Base-by-base conservation (phyloP, 2,113 vertebrate species). In the Nematolebias whitei region DNA sequence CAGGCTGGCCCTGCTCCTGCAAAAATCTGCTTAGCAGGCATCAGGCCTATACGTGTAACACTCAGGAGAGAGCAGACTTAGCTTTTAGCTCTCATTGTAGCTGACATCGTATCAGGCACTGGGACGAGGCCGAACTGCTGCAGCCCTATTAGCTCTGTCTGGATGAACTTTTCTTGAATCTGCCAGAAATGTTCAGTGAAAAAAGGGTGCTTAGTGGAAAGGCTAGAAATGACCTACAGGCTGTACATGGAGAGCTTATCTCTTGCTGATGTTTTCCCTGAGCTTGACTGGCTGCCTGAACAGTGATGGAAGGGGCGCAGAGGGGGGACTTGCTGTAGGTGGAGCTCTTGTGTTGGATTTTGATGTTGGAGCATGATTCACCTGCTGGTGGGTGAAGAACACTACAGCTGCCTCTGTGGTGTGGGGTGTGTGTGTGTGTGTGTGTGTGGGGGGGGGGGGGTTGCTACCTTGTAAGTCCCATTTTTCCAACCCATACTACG, bases 261-360 rank as follows among this genome's bases (percentile, higher is more conserved):
- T 80, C 23, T 58, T n/a, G 55, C 74, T 64, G 48, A 19, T 71
- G 67, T 68, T 68, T 78, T 62, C 78, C 65, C 56, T 52, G 29
- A 68, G 70, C 79, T 56, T 35, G 38, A 15, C 54, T 40, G 65
- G 40, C 24, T 57, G 71, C 73, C 68, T 69, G 72, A 80, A 63
- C 80, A 82, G 53, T 80, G 75, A 64, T 82, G 35, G 62, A 63
- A 29, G 48, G 68, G 87, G 71, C 65, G 71, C 73, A 77, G 80
- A 63, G 78, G 78, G 81, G 71, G 61, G 68, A 15, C 80, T 68
- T 84, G 84, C 91, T 88, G 90, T 91, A 93, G 90, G 90, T 93
- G 92, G 91, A 92, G 92, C 92, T 92, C 91, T 92, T 92, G 92
- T 82, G 84, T 91, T 62, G 89, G 87, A 84, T 84, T 91, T 86